A percentile compares a stretch with the other conserved stretches of the same genome.
phyloP scores from a whole-genome alignment of 2,113 vertebrate genomes.

The Pholis gunnellus region DNA sequence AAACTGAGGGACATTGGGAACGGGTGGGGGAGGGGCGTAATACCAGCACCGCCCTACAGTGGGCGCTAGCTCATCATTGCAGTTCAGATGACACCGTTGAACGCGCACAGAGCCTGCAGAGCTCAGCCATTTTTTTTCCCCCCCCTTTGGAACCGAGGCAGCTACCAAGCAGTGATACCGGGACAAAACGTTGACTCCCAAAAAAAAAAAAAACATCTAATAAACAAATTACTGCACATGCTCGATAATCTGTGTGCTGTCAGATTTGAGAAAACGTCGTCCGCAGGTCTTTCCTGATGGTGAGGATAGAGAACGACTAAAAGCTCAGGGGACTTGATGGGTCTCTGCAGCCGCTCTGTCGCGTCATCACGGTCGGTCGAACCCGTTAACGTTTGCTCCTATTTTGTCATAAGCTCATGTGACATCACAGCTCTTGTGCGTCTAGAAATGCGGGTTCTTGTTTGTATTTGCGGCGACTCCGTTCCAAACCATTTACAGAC shows the following conservation, averaged over 20 bases:
- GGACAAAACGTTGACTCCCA: constrained; percentile 15
- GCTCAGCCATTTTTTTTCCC: background rate
- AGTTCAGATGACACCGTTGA: constrained; percentile 55
- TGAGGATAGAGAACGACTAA: constrained; percentile 37
- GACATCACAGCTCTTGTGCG: constrained; percentile 45
- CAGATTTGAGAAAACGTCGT: constrained; percentile 10
- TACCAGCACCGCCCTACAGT: constrained; percentile 69
- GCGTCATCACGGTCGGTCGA: constrained; percentile 28
- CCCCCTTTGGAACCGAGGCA: constrained; percentile 66
- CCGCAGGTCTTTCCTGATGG: constrained; percentile 10
- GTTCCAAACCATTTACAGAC: constrained; percentile 67
- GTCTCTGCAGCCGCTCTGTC: constrained; percentile 58
- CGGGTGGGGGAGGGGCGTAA: constrained; percentile 62
- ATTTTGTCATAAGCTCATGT: constrained; percentile 30
- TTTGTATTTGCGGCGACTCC: constrained; percentile 51
- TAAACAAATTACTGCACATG: background rate
- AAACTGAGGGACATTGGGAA: constrained; percentile 76
- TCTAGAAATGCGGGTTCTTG: constrained; percentile 37
- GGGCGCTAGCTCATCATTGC: constrained; percentile 65
- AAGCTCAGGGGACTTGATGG: constrained; percentile 54
- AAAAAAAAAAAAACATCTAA: constrained; percentile 20
- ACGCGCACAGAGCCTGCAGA: constrained; percentile 46
- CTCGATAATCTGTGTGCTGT: constrained; percentile 23
- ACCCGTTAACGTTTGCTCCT: constrained; percentile 25
- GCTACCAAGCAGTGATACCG: constrained; percentile 71